Evolutionary conservation across 2,113 vertebrate genomes (phyloP).

Genomic region (Ranitomeya imitator): DNA sequence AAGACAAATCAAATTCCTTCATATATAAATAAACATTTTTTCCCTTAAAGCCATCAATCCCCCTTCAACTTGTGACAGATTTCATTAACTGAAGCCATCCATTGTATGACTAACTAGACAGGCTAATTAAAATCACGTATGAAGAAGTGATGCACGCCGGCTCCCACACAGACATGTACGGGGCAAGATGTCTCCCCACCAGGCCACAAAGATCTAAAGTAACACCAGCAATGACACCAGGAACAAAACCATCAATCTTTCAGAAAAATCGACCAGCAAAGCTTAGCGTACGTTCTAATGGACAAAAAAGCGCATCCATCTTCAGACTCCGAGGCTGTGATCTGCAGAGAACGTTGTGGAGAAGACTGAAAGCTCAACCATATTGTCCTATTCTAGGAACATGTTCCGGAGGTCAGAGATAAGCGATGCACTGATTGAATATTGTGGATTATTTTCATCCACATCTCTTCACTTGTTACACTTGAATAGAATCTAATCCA

Average conservation of each 20-base stretch:
- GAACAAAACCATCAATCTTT: neutral
- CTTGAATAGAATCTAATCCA: neutral
- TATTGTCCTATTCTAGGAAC: neutral
- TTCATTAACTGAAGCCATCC: conserved; percentile 34
- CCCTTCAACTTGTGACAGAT: conserved; percentile 37
- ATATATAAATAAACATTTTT: conserved; percentile 39
- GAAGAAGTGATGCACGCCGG: neutral
- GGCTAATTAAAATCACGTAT: conserved; percentile 42
- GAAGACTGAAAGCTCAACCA: neutral
- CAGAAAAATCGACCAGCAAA: neutral
- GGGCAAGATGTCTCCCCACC: neutral
- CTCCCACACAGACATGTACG: conserved; percentile 23
- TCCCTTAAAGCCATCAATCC: conserved; percentile 34
- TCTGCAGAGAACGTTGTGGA: neutral
- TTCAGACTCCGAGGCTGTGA: neutral
- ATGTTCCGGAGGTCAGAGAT: neutral
- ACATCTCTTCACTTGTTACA: neutral
- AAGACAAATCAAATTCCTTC: conserved; percentile 37
- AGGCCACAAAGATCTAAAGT: neutral
- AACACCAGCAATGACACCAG: neutral
- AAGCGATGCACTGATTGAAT: neutral
- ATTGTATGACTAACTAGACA: conserved; percentile 41
- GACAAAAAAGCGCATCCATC: neutral
- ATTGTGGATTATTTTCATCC: neutral
- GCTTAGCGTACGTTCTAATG: neutral